Conservation (phyloP, 2,113 vertebrate genomes). For the Condylura cristata region DNA sequence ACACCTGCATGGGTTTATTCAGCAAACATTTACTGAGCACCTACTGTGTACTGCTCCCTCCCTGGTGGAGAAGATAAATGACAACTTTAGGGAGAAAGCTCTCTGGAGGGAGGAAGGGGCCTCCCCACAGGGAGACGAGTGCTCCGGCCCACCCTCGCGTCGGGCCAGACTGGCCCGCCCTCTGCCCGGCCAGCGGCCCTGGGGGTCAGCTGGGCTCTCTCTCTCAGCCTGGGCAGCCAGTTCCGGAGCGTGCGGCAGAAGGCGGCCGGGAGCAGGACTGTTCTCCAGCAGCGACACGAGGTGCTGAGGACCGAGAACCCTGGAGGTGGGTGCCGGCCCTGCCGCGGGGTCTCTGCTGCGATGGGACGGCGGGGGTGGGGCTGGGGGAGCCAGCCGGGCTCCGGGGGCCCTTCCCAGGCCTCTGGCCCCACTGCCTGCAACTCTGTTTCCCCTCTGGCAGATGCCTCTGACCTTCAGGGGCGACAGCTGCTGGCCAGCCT, state of each 20-base stretch:
- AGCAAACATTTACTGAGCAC: neutral
- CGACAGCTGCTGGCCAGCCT: conserved; percentile 94
- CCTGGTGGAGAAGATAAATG: neutral
- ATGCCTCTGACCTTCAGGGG: conserved; percentile 90
- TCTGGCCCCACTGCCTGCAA: fast-evolving
- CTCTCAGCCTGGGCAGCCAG: conserved; percentile 88
- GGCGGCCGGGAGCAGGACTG: conserved; percentile 84
- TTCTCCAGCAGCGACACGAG: conserved; percentile 87
- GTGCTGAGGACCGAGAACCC: conserved; percentile 89
- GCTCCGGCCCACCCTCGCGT: neutral
- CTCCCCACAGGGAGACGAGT: neutral
- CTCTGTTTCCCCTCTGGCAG: conserved; percentile 75
- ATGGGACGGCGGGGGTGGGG: neutral
- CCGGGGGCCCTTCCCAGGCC: neutral
- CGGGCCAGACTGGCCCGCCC: neutral
- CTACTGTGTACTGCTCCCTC: neutral
- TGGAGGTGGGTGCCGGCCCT: conserved; percentile 67
- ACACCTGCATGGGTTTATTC: neutral
- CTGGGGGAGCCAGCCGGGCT: neutral
- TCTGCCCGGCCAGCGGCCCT: neutral
- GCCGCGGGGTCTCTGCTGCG: too few species aligned
- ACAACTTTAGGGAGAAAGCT: neutral
- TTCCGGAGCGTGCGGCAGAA: conserved; percentile 90
- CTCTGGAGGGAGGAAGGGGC: neutral
- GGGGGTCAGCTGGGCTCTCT: neutral